These are phyloP conservation scores for Copsychus sechellarum DNA, from an alignment of 2,113 vertebrate genomes.

Conservation along the genomic window DNA sequence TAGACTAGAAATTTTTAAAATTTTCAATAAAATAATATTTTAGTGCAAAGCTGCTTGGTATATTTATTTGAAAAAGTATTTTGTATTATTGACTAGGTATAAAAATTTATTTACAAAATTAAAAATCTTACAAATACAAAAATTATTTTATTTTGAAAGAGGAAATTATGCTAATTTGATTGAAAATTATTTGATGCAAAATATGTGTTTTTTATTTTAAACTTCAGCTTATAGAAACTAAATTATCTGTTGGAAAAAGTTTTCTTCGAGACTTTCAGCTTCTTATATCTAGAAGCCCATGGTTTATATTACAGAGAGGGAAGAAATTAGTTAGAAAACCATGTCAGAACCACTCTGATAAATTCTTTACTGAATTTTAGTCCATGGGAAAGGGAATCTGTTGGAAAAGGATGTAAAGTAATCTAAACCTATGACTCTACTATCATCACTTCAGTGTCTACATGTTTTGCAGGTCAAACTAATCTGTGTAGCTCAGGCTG, in stretches of 20 bases:
- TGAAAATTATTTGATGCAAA: background rate
- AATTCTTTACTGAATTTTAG: background rate
- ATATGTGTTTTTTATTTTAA: background rate
- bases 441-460: background rate
- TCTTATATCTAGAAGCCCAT: background rate
- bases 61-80: background rate
- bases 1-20: background rate
- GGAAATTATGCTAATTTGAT: background rate
- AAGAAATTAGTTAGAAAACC: background rate
- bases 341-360: background rate
- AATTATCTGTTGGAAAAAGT: background rate
- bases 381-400: background rate
- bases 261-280: background rate
- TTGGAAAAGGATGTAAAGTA: background rate
- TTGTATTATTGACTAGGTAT: background rate
- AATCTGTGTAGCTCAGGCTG: background rate
- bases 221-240: background rate
- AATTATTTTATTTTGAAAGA: background rate
- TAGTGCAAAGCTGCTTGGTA: background rate
- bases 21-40: background rate
- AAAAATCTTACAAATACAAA: background rate
- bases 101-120: background rate
- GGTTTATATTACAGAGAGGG: background rate
- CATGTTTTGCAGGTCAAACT: background rate
- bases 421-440: background rate